Base-by-base conservation (phyloP, 2,113 vertebrate genomes). In the Pantherophis guttatus region DNA sequence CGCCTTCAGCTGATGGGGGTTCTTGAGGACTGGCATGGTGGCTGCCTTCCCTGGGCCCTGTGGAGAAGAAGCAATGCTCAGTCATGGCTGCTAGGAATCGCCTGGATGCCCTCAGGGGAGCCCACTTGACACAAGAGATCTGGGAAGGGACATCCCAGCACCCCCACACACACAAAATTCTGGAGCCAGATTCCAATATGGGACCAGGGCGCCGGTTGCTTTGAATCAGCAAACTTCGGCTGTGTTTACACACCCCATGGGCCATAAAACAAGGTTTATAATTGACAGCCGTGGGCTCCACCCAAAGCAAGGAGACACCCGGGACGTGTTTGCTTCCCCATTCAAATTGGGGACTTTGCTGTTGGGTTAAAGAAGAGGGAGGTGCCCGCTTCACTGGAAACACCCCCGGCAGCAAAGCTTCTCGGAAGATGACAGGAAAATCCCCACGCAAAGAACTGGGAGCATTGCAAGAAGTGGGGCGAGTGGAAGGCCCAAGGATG, bases 1-100 rank as follows among this genome's bases (percentile, higher is more conserved):
- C 95, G 96, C 97, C 94, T 98, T 98, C 94, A 98, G 97, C 94
- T 96, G 96, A 93, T 97, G 95, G 1, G 98, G 97, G 59, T 97
- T 98, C 97, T 98, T 98, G 95, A 98, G 96, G 97, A 98, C 96
- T 0, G 98, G 98, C 98, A 99, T 99, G 93, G 54, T 97, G 96
- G 93, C 85, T 3, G 33, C 17, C 15, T 39, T 81, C 75, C 65
- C 75, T 21, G 33, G 75, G 75, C 17, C 75, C 75, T 81, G 75
- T 1, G 15, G 17, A 19, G 75, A n/a, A 70, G 17, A 62, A 75
- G 33, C 1, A 7, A 81, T 21, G 75, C 33, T 81, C 33, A 81
- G 7, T 17, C 15, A 39, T 44, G 3, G 33, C 33, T 44, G 33
- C 75, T 21, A 44, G 33, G 33, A 81, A 81, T 9, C 3, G 1